These are phyloP conservation scores for Micronycteris hirsuta DNA, from an alignment of 2,113 vertebrate genomes.

Conservation along the genomic window DNA sequence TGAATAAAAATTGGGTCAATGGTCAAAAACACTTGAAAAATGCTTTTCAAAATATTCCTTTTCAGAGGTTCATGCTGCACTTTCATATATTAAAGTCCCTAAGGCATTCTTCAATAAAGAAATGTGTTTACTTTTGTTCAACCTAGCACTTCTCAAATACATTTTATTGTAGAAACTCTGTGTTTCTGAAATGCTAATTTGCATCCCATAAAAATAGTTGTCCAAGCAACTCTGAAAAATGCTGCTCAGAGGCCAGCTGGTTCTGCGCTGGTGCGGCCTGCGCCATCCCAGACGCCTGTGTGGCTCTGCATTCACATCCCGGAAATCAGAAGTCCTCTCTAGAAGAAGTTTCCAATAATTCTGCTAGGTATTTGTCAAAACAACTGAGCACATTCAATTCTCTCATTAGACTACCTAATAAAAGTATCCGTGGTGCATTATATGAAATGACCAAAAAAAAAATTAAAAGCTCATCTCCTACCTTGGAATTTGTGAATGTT, in stretches of 20 bases:
- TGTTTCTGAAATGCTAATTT: not conserved
- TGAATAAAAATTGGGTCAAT: not conserved
- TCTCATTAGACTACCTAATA: not conserved
- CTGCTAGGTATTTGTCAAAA: not conserved
- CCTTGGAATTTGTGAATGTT: not conserved
- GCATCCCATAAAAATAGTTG: not conserved
- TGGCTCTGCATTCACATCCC: not conserved
- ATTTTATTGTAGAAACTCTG: not conserved
- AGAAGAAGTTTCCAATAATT: not conserved
- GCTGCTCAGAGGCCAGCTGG: not conserved
- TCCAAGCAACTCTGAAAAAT: not conserved
- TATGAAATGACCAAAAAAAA: not conserved
- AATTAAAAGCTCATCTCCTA: not conserved
- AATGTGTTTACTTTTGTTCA: not conserved
- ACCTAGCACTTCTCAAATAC: not conserved
- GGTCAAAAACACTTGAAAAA: not conserved
- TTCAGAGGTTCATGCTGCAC: not conserved
- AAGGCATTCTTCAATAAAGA: not conserved
- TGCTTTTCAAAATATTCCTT: not conserved
- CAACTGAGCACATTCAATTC: not conserved
- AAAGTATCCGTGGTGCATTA: not conserved
- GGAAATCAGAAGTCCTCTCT: not conserved
- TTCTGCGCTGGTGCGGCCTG: not conserved
- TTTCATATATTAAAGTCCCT: not conserved
- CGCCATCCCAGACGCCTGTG: not conserved